phyloP scores from a whole-genome alignment of 2,888 invertebrate genomes.

The Drosophila pullipes region DNA sequence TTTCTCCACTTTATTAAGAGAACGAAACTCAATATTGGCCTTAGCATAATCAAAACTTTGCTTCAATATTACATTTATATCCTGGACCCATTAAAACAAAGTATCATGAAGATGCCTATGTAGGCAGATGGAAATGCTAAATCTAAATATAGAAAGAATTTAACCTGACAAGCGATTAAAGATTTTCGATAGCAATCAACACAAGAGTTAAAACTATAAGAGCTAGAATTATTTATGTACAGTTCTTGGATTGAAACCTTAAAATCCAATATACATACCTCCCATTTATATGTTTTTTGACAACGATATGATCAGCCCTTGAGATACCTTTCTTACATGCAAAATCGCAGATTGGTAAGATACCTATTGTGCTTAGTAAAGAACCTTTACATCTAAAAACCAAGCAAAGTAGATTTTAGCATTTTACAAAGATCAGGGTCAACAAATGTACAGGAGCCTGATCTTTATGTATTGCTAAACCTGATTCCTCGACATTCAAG shows the following conservation, averaged over 20 bases:
- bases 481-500: no score
- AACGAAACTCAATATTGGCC: not conserved
- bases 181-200: no score
- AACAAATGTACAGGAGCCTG: not conserved
- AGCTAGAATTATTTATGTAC: no score
- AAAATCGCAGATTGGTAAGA: not conserved
- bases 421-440: no score
- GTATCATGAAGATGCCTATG: not conserved
- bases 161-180: no score
- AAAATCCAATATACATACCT: no score
- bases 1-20: not conserved
- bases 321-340: no score
- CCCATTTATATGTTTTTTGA: not conserved
- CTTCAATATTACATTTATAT: not conserved
- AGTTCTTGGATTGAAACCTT: no score
- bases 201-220: no score
- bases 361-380: no score
- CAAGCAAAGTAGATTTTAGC: not conserved
- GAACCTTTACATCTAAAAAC: no score
- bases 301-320: not conserved
- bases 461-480: not conserved
- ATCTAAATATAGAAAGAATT: not conserved
- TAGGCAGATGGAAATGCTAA: not conserved
- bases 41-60: not conserved
- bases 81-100: not conserved